Conservation (phyloP, 2,113 vertebrate species). For the Odontophorus gujanensis region DNA sequence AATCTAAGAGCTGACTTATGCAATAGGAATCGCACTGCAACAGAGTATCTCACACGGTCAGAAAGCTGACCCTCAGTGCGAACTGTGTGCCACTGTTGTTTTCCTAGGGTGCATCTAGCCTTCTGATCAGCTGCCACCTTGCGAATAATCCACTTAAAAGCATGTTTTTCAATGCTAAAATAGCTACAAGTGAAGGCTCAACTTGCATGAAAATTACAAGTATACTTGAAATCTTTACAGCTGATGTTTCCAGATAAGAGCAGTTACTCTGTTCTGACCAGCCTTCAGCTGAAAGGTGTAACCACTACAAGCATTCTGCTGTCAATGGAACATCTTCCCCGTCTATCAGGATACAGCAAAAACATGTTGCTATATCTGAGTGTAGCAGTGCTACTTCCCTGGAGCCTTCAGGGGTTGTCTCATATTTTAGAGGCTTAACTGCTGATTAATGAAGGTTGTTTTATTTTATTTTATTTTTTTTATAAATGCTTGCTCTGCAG, state of each 20-base stretch:
- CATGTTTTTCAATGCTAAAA: conserved; percentile 41
- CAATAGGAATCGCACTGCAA: background rate
- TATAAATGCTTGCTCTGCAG: conserved; percentile 20
- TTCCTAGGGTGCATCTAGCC: background rate
- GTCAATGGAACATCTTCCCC: conserved; percentile 56
- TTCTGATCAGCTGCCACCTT: conserved; percentile 46
- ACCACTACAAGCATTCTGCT: conserved; percentile 32
- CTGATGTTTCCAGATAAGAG: conserved; percentile 67
- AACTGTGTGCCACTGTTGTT: background rate
- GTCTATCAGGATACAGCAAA: conserved; percentile 51
- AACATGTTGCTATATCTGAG: conserved; percentile 55
- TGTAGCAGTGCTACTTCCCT: background rate
- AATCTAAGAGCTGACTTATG: conserved; percentile 53
- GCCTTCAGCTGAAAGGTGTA: conserved; percentile 70
- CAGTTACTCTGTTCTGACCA: conserved; percentile 46
- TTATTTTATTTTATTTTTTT: background rate
- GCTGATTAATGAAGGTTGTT: conserved; percentile 44
- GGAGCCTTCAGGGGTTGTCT: conserved; percentile 57
- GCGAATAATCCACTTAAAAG: conserved; percentile 53
- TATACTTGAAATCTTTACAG: conserved; percentile 71
- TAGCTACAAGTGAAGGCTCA: conserved; percentile 50
- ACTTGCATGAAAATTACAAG: conserved; percentile 69
- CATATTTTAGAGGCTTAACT: conserved; percentile 53
- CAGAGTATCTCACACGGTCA: background rate
- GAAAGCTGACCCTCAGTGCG: background rate